A percentile compares a stretch with the other conserved stretches of the same genome.
Evolutionary conservation across 1,140 invertebrate species (phyloP).

Genomic region (Drosophila funebris): DNA sequence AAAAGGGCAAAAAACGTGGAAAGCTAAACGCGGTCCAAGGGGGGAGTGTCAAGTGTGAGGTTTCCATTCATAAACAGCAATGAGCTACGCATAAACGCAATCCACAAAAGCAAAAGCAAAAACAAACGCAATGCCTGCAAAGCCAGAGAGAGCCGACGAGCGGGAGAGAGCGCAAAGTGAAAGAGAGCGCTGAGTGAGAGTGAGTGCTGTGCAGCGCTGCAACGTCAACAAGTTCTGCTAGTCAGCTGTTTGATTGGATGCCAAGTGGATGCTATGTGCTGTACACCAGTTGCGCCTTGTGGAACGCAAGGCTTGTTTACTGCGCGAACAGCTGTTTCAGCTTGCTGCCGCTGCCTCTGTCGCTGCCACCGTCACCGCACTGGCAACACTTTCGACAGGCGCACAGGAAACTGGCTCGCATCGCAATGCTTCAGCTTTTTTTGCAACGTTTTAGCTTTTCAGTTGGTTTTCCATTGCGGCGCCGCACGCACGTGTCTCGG

Average conservation of each 20-base stretch:
- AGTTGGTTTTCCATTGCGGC: conserved; percentile 74
- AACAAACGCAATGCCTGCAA: conserved; percentile 38
- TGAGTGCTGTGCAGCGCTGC: conserved; percentile 38
- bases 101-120: conserved; percentile 52
- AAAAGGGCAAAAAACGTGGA: conserved; percentile 1
- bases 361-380: conserved; percentile 31
- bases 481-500: conserved; percentile 75
- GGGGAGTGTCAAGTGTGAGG: neutral
- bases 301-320: conserved; percentile 39
- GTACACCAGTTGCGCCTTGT: conserved; percentile 69
- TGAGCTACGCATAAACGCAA: neutral
- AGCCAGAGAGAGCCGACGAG: neutral
- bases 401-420: conserved; percentile 50
- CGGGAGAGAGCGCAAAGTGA: neutral
- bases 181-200: neutral
- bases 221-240: conserved; percentile 57
- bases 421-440: neutral
- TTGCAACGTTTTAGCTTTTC: conserved; percentile 44
- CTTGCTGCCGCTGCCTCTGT: conserved; percentile 24
- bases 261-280: conserved; percentile 40
- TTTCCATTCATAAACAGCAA: conserved; percentile 68
- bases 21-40: neutral
- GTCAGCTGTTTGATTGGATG: conserved; percentile 67
- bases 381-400: conserved; percentile 72
- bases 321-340: conserved; percentile 46